Evolutionary conservation across 2,888 invertebrate genomes (phyloP).

Genomic region (Drosophila cracens): DNA sequence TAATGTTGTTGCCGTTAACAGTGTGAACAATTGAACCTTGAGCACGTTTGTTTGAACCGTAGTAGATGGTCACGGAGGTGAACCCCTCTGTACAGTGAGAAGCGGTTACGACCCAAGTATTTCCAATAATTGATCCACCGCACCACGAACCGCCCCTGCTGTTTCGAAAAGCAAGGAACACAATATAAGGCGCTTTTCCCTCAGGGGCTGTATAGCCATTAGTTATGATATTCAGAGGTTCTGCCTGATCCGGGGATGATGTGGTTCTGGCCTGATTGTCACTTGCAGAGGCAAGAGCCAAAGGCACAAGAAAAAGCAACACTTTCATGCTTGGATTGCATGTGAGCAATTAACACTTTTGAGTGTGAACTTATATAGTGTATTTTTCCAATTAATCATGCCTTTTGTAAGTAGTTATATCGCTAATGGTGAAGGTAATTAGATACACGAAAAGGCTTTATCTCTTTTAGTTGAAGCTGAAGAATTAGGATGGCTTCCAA

Average conservation of each 20-base stretch:
- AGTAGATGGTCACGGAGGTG: constrained; percentile 55
- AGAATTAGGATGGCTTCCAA: no score
- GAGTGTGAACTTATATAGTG: background rate
- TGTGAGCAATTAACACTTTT: background rate
- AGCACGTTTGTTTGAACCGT: constrained; percentile 65
- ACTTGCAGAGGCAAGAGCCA: constrained; percentile 8
- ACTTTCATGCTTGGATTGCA: background rate
- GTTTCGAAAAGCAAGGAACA: constrained; percentile 31
- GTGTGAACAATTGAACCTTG: constrained; percentile 43
- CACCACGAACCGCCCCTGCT: constrained; percentile 18
- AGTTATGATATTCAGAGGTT: constrained; percentile 44
- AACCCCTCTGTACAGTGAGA: constrained; percentile 31
- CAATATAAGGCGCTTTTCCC: constrained; percentile 65
- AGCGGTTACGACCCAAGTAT: constrained; percentile 47
- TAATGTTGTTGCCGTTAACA: constrained; percentile 44
- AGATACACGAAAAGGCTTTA: background rate
- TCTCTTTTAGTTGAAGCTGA: no score
- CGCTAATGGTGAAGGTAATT: background rate
- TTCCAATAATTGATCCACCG: constrained; percentile 45
- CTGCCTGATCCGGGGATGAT: background rate
- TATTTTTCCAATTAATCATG: background rate
- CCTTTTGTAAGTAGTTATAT: background rate
- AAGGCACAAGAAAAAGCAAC: constrained; percentile 8
- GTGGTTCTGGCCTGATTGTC: background rate
- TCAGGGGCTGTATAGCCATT: constrained; percentile 57